A percentile compares a stretch with the other conserved stretches of the same genome.
phyloP scores from a whole-genome alignment of 2,797 vertebrate species.

The Onychomys torridus region DNA sequence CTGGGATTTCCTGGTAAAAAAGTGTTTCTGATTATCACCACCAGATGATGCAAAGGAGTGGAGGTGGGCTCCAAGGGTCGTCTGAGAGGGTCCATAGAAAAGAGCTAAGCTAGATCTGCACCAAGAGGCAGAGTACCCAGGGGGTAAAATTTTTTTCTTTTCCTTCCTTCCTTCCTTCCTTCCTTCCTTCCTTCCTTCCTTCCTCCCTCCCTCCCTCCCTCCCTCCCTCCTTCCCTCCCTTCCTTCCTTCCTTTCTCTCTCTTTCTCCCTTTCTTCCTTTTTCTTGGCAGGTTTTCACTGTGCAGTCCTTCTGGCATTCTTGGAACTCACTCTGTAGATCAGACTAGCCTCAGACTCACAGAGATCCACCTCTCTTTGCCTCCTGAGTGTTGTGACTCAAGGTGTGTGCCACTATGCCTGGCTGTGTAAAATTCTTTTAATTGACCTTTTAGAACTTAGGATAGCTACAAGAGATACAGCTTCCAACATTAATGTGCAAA shows the following conservation, averaged over 20 bases:
- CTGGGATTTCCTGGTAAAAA: neutral
- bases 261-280: no score
- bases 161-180: no score
- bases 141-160: neutral
- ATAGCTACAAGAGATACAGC: neutral
- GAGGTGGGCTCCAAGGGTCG: neutral
- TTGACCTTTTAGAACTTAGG: slow-evolving; percentile 37
- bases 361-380: neutral
- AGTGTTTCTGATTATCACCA: neutral
- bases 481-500: neutral
- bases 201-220: no score
- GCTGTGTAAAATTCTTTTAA: neutral
- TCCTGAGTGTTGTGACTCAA: neutral
- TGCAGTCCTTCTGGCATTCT: neutral
- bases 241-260: no score
- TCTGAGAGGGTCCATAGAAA: neutral
- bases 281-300: neutral
- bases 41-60: neutral
- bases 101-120: neutral
- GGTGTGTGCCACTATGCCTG: neutral
- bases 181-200: no score
- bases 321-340: neutral
- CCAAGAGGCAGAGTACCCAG: neutral
- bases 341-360: neutral
- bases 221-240: neutral